These are phyloP conservation scores for Ypsolopha scabrella DNA, from an alignment of 2,888 invertebrate genomes.

Conservation along the genomic window DNA sequence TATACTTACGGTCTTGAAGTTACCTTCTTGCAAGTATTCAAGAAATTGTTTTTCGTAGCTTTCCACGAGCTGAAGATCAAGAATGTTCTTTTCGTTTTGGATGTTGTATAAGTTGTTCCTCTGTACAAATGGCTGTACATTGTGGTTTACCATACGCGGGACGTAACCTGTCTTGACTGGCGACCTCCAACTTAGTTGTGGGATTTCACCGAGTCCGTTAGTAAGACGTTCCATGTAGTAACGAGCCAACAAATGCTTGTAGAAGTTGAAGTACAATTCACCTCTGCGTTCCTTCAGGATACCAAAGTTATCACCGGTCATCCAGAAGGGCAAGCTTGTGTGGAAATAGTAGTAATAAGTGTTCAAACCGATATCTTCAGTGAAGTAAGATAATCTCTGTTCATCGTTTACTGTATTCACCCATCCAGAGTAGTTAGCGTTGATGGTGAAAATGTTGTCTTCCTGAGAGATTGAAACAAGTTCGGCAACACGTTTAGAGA, in stretches of 20 bases:
- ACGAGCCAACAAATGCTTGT: constrained; percentile 76
- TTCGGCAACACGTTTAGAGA: constrained; percentile 31
- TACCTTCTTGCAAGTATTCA: constrained; percentile 59
- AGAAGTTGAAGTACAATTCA: constrained; percentile 74
- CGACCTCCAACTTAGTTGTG: constrained; percentile 66
- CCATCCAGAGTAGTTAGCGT: constrained; percentile 71
- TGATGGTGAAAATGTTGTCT: constrained; percentile 51
- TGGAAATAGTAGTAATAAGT: constrained; percentile 76
- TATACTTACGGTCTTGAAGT: constrained; percentile 71
- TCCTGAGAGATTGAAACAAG: constrained; percentile 47
- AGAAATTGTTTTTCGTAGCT: constrained; percentile 70
- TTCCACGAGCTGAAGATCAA: constrained; percentile 67
- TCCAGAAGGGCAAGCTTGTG: constrained; percentile 73
- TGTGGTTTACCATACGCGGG: constrained; percentile 40
- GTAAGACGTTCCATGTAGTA: constrained; percentile 76
- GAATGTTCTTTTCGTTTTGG: constrained; percentile 51
- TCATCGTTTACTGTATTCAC: constrained; percentile 65
- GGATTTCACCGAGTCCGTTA: constrained; percentile 67
- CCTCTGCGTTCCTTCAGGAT: constrained; percentile 70
- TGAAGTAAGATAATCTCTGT: constrained; percentile 74
- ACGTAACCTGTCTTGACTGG: constrained; percentile 67
- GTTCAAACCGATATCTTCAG: constrained; percentile 78
- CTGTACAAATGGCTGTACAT: constrained; percentile 66
- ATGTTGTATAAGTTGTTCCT: constrained; percentile 73
- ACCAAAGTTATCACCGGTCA: constrained; percentile 62